A percentile compares a stretch with the other conserved stretches of the same genome.
These are phyloP conservation scores for Rousettus leschenaultii DNA, from an alignment of 2,113 vertebrate species.

Conservation along the genomic window DNA sequence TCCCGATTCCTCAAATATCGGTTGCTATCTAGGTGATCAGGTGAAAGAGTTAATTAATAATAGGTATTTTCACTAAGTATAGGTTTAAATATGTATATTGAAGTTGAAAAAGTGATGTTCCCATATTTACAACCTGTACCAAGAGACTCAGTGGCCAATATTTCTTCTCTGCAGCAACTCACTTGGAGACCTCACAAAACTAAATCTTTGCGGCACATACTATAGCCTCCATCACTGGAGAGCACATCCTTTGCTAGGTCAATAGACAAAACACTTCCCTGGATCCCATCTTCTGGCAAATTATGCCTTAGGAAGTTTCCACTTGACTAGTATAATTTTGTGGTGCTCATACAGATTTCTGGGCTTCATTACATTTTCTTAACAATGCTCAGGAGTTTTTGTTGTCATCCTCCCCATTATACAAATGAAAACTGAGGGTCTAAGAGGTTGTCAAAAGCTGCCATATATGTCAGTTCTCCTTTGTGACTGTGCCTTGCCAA, in stretches of 20 bases:
- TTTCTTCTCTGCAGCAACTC: not conserved
- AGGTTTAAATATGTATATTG: not conserved
- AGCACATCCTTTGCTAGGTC: too few species aligned
- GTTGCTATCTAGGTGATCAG: conserved; percentile 43
- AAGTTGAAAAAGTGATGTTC: not conserved
- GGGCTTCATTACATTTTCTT: not conserved
- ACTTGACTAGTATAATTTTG: not conserved
- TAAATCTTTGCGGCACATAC: not conserved
- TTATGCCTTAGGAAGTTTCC: not conserved
- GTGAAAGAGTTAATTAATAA: not conserved
- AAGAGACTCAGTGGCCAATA: not conserved
- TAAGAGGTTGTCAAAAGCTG: not conserved
- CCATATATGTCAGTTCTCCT: not conserved
- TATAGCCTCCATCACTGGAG: not conserved
- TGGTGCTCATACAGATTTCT: not conserved
- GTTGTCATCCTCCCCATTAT: not conserved
- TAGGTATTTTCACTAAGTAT: not conserved
- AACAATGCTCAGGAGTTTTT: not conserved
- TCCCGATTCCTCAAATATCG: conserved; percentile 40
- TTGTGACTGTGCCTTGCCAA: not conserved
- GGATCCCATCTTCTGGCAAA: not conserved
- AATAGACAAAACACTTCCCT: not conserved
- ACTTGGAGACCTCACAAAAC: not conserved
- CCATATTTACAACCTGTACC: not conserved
- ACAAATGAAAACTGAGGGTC: not conserved